Base-by-base conservation (phyloP, 2,113 vertebrate species). In the Seriola quinqueradiata region DNA sequence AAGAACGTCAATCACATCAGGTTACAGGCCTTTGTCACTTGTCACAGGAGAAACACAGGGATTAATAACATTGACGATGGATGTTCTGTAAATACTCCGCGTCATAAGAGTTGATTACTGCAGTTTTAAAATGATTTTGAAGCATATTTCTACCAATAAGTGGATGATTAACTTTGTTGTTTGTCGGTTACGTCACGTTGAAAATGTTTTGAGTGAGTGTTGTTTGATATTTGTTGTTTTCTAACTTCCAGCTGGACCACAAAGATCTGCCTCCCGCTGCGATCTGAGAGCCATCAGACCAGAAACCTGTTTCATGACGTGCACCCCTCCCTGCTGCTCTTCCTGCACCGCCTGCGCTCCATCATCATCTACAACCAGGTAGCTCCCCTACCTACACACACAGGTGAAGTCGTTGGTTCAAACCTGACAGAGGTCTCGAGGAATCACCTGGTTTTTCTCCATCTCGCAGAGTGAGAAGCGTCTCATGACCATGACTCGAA, bases 221-320 rank as follows among this genome's bases (percentile, higher is more conserved):
- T 28, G 28, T 28, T 28, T 28, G 28, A 28, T 28, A 28, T 28
- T 28, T 28, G 8, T 9, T 42, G 40, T 42, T 42, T 48, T 48
- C 13, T 46, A 13, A 14, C n/a, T 28, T 54, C 34, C 83, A 96
- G 95, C 83, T 96, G 95, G 95, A 94, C 90, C 81, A 96, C 96
- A 14, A 95, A 95, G 89, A 96, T 96, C 84, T 85, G 87, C 79
- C 94, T 96, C n/a, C 96, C 95, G 13, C 92, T 96, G 34, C 94
- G 94, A 50, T 89, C 94, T 0, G 94, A 95, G 81, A 94, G 85
- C 88, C 92, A 92, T 75, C 95, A 96, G 86, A 95, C 95, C 61
- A 95, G 90, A 69, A 96, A 96, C 90, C 89, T 96, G 48, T 96
- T 96, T 75, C 95, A 95, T 19, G 96, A 96, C 14, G 91, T 96